These are phyloP conservation scores for Aphodius granarius DNA, from an alignment of 2,888 invertebrate species.

Conservation along the genomic window DNA sequence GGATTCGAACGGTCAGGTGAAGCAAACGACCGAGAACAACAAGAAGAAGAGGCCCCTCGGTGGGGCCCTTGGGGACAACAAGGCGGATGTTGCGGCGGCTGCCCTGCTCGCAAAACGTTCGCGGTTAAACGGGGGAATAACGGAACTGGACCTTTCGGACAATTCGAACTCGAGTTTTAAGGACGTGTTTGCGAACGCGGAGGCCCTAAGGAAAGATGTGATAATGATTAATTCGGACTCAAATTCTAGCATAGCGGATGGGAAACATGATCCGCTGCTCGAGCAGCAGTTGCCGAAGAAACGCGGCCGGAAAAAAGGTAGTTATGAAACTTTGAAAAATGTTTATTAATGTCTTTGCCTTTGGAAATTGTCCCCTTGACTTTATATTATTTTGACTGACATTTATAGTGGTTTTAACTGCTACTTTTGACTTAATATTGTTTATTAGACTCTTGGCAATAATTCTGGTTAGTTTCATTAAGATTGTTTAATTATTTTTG, in stretches of 20 bases:
- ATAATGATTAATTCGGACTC: conserved; percentile 53
- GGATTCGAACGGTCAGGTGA: conserved; percentile 50
- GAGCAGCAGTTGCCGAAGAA: conserved; percentile 57
- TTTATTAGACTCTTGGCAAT: too few species aligned
- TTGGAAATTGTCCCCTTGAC: too few species aligned
- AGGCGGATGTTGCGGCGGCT: conserved; percentile 27
- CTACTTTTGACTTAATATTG: too few species aligned
- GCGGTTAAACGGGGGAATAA: conserved; percentile 53
- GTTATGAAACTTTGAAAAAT: too few species aligned
- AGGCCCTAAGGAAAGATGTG: conserved; percentile 32
- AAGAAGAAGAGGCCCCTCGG: conserved; percentile 22
- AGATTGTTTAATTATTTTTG: too few species aligned
- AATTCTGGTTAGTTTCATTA: too few species aligned
- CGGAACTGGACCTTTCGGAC: conserved; percentile 50
- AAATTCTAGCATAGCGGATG: conserved; percentile 58
- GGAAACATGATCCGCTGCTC: conserved; percentile 47
- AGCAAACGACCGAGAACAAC: conserved; percentile 27
- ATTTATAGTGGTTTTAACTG: too few species aligned
- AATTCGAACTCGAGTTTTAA: conserved; percentile 54
- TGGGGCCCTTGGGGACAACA: conserved; percentile 24
- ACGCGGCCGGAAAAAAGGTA: conserved; percentile 60
- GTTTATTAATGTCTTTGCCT: too few species aligned
- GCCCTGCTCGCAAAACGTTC: conserved; percentile 47
- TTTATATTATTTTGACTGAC: too few species aligned
- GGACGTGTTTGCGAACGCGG: conserved; percentile 38